These are phyloP conservation scores for Nymphicus hollandicus DNA, from an alignment of 2,113 vertebrate species.

Conservation along the genomic window DNA sequence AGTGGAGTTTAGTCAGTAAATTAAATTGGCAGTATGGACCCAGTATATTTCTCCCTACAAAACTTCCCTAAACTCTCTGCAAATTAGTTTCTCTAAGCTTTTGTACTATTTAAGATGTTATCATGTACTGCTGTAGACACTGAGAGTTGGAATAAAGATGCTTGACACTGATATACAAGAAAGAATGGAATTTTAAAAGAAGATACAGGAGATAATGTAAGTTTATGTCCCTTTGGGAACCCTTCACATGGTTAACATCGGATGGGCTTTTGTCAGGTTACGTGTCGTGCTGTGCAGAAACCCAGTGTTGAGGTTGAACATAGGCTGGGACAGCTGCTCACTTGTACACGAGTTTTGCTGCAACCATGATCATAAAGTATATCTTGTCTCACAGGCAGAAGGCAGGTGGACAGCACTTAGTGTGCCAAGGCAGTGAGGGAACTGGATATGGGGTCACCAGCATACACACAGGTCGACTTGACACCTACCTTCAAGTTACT, in stretches of 20 bases:
- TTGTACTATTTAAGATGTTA: neutral
- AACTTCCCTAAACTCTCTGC: neutral
- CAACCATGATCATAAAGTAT: neutral
- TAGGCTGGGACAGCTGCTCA: neutral
- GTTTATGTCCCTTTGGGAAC: neutral
- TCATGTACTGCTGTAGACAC: neutral
- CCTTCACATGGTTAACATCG: accelerated
- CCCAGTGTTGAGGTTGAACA: neutral
- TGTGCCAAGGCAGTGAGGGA: too few species aligned
- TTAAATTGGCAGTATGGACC: neutral
- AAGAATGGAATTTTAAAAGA: neutral
- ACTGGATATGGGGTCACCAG: neutral
- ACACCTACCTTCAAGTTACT: neutral
- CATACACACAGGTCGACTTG: neutral
- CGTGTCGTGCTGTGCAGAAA: neutral
- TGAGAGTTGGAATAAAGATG: neutral
- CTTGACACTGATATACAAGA: neutral
- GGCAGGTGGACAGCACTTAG: neutral
- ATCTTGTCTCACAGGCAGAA: neutral
- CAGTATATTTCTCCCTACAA: neutral
- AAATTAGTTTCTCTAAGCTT: neutral
- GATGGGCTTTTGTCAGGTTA: neutral
- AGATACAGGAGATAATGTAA: neutral
- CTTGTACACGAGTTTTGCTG: neutral
- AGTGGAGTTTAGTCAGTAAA: neutral